These are phyloP conservation scores for Agapornis roseicollis DNA, from an alignment of 2,113 vertebrate species.

Conservation along the genomic window DNA sequence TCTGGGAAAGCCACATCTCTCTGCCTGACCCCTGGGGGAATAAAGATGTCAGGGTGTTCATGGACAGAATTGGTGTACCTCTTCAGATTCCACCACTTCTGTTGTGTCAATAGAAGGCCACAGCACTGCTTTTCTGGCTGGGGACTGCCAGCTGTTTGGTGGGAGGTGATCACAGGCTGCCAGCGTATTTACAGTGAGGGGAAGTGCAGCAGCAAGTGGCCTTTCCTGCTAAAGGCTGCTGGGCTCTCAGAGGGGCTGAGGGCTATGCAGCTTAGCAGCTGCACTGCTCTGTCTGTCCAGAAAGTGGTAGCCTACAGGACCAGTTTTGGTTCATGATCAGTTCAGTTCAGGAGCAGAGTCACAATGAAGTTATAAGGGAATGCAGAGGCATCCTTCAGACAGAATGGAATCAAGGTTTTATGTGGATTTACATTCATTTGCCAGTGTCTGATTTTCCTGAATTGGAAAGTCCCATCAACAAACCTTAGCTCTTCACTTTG, in stretches of 20 bases:
- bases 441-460: not conserved
- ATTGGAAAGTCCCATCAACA: not conserved
- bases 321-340: not conserved
- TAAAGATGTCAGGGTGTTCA: not conserved
- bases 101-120: not conserved
- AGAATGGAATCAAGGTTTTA: slow-evolving; percentile 3
- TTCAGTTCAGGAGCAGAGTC: not conserved
- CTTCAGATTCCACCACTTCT: not conserved
- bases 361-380: not conserved
- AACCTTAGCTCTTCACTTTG: not conserved
- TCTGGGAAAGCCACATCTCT: not conserved
- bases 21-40: not conserved
- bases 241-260: not conserved
- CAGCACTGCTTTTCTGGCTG: rapidly evolving
- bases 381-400: not conserved
- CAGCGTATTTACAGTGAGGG: not conserved
- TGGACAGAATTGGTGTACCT: rapidly evolving
- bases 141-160: not conserved
- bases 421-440: slow-evolving; percentile 37
- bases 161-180: not conserved
- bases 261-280: not conserved
- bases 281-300: not conserved
- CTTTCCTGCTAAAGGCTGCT: not conserved
- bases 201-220: not conserved
- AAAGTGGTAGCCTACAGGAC: not conserved